These are phyloP conservation scores for Synanthedon vespiformis DNA, from an alignment of 2,888 invertebrate species.

Conservation along the genomic window DNA sequence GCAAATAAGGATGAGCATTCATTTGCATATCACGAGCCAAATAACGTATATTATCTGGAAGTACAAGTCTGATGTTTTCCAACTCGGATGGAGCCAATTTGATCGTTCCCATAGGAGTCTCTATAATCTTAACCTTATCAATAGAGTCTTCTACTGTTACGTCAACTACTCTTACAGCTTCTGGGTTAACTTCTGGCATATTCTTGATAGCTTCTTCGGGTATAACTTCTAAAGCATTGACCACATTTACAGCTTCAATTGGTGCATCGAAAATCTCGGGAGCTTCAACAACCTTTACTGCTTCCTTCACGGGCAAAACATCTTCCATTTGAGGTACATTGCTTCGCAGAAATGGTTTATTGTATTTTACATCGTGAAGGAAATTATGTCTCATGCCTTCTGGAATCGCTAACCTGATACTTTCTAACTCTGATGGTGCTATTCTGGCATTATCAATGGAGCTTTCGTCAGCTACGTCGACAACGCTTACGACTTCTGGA, in stretches of 20 bases:
- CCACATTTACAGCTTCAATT: constrained; percentile 5
- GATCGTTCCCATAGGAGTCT: neutral
- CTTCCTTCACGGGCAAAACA: neutral
- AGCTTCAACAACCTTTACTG: constrained; percentile 4
- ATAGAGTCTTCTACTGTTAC: constrained; percentile 2
- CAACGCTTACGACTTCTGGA: constrained; percentile 6
- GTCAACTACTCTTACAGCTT: constrained; percentile 7
- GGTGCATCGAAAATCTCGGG: constrained; percentile 1
- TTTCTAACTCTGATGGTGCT: neutral
- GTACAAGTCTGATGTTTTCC: neutral
- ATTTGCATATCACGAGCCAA: neutral
- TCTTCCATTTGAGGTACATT: too few species aligned
- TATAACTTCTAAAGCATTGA: constrained; percentile 4
- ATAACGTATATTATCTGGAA: neutral
- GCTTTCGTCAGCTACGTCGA: constrained; percentile 4
- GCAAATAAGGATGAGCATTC: neutral
- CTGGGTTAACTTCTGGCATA: constrained; percentile 4
- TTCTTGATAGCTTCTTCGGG: neutral
- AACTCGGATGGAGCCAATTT: neutral
- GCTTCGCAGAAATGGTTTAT: neutral
- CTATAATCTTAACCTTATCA: constrained; percentile 3
- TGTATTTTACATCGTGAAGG: neutral
- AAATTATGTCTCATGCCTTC: neutral
- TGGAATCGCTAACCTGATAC: neutral
- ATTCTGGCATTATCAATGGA: neutral